Percentiles rank a stretch among this genome's conserved stretches.
These are phyloP conservation scores for Aphidius gifuensis DNA, from an alignment of 1,140 invertebrate genomes.

Conservation along the genomic window DNA sequence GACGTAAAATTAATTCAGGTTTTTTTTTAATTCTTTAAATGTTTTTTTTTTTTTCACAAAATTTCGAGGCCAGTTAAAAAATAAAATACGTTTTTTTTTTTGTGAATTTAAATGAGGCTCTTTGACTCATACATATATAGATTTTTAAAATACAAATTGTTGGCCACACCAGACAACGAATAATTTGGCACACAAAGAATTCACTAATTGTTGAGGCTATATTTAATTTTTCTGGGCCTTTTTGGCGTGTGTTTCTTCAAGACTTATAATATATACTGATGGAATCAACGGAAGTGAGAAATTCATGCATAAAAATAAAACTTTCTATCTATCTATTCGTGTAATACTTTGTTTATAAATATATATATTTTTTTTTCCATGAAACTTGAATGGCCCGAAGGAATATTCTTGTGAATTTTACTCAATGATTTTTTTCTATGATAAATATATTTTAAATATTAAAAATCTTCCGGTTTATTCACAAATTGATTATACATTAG, in stretches of 20 bases:
- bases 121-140: too few relatives aligned
- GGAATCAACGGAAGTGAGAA: neutral
- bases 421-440: constrained; percentile 1
- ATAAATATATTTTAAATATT: constrained; percentile 3
- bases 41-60: too few relatives aligned
- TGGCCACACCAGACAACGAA: too few relatives aligned
- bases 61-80: too few relatives aligned
- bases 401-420: constrained; percentile 1
- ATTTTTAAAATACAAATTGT: too few relatives aligned
- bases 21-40: too few relatives aligned
- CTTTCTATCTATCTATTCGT: constrained; percentile 9
- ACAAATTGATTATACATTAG: neutral
- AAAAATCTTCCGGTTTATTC: neutral
- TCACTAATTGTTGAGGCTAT: constrained; percentile 27
- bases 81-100: too few relatives aligned
- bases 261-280: neutral
- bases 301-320: constrained; percentile 1
- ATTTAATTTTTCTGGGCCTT: constrained; percentile 22
- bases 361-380: neutral
- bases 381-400: constrained; percentile 5
- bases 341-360: too few relatives aligned
- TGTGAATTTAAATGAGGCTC: too few relatives aligned
- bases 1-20: too few relatives aligned
- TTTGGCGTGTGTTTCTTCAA: constrained; percentile 1
- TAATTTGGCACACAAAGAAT: constrained; percentile 18